These are phyloP conservation scores for Canis aureus DNA, from an alignment of 2,113 vertebrate species.

Conservation along the genomic window DNA sequence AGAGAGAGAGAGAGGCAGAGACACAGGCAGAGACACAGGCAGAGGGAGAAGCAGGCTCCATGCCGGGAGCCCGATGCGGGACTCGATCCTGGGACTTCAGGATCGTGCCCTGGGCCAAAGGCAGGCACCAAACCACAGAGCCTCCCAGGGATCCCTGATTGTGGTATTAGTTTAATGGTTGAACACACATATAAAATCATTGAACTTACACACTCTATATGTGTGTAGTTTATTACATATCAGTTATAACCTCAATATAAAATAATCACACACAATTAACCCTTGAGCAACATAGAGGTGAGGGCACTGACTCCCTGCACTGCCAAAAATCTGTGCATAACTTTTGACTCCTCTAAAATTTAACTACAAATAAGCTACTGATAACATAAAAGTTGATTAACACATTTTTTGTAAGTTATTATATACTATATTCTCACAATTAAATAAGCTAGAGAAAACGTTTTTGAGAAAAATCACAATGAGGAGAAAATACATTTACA, in stretches of 20 bases:
- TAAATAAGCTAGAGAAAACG: background rate
- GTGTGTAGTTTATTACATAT: background rate
- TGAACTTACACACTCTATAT: background rate
- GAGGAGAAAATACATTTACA: background rate
- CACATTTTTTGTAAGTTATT: background rate
- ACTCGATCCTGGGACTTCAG: too few relatives aligned
- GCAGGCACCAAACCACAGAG: too few relatives aligned
- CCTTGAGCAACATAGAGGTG: background rate
- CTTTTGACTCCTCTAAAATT: background rate
- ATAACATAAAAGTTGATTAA: background rate
- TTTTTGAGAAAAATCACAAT: background rate
- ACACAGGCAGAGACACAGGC: too few relatives aligned
- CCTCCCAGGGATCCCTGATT: background rate
- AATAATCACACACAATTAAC: background rate
- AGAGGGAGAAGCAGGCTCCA: too few relatives aligned
- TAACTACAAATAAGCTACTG: background rate
- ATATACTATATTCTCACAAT: background rate
- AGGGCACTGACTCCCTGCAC: background rate
- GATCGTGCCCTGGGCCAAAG: too few relatives aligned
- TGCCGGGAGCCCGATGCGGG: too few relatives aligned
- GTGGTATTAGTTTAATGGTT: background rate
- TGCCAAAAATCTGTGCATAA: background rate
- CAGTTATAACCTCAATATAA: background rate
- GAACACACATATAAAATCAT: background rate
- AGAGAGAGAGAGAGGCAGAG: too few relatives aligned